phyloP scores from a whole-genome alignment of 2,888 invertebrate species.

The Drosophila anomelani region DNA sequence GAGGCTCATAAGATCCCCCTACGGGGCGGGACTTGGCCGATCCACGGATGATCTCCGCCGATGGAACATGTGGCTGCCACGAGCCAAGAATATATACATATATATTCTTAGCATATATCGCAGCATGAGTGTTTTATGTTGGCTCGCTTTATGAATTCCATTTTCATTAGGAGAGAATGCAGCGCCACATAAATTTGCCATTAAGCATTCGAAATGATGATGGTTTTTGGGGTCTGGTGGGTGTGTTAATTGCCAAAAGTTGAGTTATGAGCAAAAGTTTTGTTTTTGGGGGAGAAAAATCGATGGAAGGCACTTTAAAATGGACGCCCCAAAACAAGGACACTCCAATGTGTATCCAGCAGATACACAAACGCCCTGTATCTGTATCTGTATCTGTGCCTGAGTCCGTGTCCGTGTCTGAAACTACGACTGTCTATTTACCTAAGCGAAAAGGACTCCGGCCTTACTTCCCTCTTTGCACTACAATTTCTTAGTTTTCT shows the following conservation, averaged over 20 bases:
- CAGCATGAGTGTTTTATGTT: conserved; percentile 52
- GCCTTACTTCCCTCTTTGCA: conserved; percentile 39
- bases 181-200: conserved; percentile 72
- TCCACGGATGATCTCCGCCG: background rate
- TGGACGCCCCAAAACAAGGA: conserved; percentile 44
- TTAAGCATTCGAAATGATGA: conserved; percentile 39
- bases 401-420: background rate
- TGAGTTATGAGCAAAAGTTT: conserved; percentile 49
- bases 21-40: conserved; percentile 24
- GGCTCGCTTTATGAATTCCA: conserved; percentile 56
- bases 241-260: conserved; percentile 64
- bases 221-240: conserved; percentile 35
- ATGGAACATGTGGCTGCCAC: conserved; percentile 57
- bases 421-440: conserved; percentile 56
- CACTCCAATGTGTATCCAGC: conserved; percentile 48
- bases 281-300: conserved; percentile 37
- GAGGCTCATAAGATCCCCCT: background rate
- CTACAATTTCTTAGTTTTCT: conserved; percentile 53
- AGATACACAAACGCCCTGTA: conserved; percentile 48
- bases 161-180: conserved; percentile 56
- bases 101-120: conserved; percentile 3
- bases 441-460: conserved; percentile 64
- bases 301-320: conserved; percentile 53
- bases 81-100: conserved; percentile 35
- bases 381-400: background rate